These are phyloP conservation scores for Xylocampa areola DNA, from an alignment of 2,888 invertebrate genomes.

Conservation along the genomic window DNA sequence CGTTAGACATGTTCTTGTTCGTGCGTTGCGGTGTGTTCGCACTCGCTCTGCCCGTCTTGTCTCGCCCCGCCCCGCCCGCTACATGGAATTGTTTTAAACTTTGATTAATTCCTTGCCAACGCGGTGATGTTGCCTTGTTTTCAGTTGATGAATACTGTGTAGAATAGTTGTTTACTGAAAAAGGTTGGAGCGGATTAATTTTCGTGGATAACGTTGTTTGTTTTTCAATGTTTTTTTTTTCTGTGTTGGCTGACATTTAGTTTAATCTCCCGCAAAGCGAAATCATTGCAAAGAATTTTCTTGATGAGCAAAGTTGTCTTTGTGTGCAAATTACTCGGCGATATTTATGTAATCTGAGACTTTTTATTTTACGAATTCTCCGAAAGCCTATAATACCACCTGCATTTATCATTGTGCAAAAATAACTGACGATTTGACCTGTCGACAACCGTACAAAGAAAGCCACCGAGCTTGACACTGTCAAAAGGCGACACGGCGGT, in stretches of 20 bases:
- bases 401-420: slow-evolving; percentile 32
- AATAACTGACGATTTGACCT: slow-evolving; percentile 34
- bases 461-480: slow-evolving; percentile 71
- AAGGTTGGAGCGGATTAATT: slow-evolving; percentile 54
- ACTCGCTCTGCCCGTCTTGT: slow-evolving; percentile 55
- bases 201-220: slow-evolving; percentile 33
- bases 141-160: slow-evolving; percentile 77
- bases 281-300: neutral
- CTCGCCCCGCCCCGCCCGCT: slow-evolving; percentile 68
- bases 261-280: neutral
- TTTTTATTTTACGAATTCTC: neutral
- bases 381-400: slow-evolving; percentile 25
- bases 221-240: slow-evolving; percentile 19
- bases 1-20: slow-evolving; percentile 50
- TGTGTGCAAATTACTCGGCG: neutral
- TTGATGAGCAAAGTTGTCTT: neutral
- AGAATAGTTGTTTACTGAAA: slow-evolving; percentile 66
- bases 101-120: slow-evolving; percentile 86
- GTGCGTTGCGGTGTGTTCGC: slow-evolving; percentile 59
- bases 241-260: neutral
- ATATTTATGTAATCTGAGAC: neutral
- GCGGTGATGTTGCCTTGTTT: slow-evolving; percentile 79
- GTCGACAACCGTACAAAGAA: slow-evolving; percentile 45
- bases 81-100: slow-evolving; percentile 88
- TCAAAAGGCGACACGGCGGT: slow-evolving; percentile 66